A percentile compares a stretch with the other conserved stretches of the same genome.
Evolutionary conservation across 2,113 vertebrate species (phyloP).

Genomic region (Pseudorectes ferrugineus): DNA sequence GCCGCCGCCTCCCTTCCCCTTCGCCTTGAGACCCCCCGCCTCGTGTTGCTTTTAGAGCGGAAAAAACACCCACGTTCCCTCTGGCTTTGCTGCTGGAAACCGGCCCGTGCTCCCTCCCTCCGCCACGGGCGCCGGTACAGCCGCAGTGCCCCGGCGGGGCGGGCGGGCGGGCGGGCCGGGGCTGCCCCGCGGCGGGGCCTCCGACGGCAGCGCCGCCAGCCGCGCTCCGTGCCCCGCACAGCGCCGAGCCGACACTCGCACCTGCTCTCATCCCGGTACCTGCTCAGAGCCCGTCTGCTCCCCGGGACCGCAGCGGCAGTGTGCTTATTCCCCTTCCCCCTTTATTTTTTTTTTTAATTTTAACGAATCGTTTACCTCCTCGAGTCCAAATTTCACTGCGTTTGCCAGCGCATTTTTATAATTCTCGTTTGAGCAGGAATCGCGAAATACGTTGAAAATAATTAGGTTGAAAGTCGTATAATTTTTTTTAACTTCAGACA

Average conservation of each 20-base stretch:
- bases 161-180: neutral
- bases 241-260: neutral
- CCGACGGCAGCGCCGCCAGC: neutral
- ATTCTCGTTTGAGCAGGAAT: constrained; percentile 45
- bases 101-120: neutral
- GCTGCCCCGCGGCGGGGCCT: neutral
- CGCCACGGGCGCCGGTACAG: neutral
- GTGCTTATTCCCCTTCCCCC: too few species aligned
- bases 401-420: constrained; percentile 30
- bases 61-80: neutral
- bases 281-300: constrained; percentile 14
- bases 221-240: neutral
- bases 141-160: neutral
- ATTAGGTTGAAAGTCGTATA: constrained; percentile 38
- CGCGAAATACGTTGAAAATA: constrained; percentile 15
- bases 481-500: constrained; percentile 34
- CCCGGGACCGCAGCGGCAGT: neutral
- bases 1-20: neutral
- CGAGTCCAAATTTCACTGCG: neutral
- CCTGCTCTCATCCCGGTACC: neutral
- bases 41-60: neutral
- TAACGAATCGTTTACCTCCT: constrained; percentile 30
- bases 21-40: neutral
- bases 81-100: neutral
- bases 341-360: neutral